Evolutionary conservation across 2,113 vertebrate genomes (phyloP), one percentile per base, ranked within the genome.

Genomic region (Nycticryphes semicollaris): DNA sequence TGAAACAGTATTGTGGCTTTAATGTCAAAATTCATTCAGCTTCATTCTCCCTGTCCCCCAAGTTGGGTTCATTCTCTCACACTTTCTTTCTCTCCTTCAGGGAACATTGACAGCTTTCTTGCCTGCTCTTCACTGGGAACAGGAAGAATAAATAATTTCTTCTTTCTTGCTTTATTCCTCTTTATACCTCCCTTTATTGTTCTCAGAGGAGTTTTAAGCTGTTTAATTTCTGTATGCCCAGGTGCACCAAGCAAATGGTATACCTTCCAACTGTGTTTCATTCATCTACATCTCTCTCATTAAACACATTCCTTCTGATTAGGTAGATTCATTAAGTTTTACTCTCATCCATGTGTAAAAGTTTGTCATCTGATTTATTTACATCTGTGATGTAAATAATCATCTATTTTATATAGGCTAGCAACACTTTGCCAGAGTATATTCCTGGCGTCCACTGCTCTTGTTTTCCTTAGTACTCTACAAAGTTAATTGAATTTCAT

Each of bases 401-500:
- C 39, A 12, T 39, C 39, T 39, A 47, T 90, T 93, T 83, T 77
- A 70, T 33, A 50, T 25, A 70, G 50, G 31, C 33, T 64, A 78
- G 69, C 66, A 73, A 59, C 50, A 33, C 5, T 77, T 97, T 88
- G 50, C 57, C 60, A 66, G 37, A 84, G 5, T 9, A 24, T 67
- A 59, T 67, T 86, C 33, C 45, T 77, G 41, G 18, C 83, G 24
- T 74, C 18, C n/a, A 64, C 67, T 87, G 56, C 20, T 88, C n/a
- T 63, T 37, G 20, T 87, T 94, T 93, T 87, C 24, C 20, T 81
- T 94, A 85, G 27, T 77, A 59, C 12, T 74, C 59, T 33, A 57
- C 31, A 59, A 97, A 96, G 62, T 78, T 74, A 76, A 92, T 51
- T 91, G 12, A 64, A 80, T 85, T 87, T 86, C 35, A 90, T 47